phyloP scores from a whole-genome alignment of 2,113 vertebrate genomes.

The Tylochromis polylepis region DNA sequence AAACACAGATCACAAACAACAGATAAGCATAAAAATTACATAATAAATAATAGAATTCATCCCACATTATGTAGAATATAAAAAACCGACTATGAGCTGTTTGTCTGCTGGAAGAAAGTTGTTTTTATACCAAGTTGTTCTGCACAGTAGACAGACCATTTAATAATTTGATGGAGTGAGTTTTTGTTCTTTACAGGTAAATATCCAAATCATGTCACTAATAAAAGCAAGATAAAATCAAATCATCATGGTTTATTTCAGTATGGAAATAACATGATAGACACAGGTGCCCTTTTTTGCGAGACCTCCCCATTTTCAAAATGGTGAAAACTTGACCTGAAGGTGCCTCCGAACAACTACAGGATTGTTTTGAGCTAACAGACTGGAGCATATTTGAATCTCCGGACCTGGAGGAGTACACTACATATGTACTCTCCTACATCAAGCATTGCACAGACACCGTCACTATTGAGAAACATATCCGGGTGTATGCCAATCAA shows the following conservation, averaged over 20 bases:
- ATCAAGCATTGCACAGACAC: too few relatives aligned
- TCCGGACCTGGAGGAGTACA: too few relatives aligned
- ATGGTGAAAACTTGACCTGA: too few relatives aligned
- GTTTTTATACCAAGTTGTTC: not conserved
- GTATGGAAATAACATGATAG: not conserved
- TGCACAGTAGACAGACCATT: not conserved
- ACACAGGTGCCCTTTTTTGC: not conserved
- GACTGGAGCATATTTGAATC: too few relatives aligned
- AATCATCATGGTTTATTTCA: not conserved
- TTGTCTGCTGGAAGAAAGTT: not conserved
- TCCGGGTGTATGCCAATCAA: too few relatives aligned
- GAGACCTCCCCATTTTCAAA: too few relatives aligned
- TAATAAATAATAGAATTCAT: not conserved
- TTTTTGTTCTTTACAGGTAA: not conserved
- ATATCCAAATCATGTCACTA: not conserved
- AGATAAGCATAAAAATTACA: not conserved
- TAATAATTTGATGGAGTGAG: not conserved
- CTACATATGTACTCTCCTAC: too few relatives aligned
- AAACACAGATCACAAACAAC: not conserved
- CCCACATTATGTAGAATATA: not conserved
- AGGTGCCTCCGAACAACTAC: too few relatives aligned
- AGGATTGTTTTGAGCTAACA: too few relatives aligned
- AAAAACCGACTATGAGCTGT: not conserved
- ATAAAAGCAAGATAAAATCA: not conserved
- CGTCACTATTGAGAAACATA: too few relatives aligned